phyloP scores from a whole-genome alignment of 2,113 vertebrate genomes.

The Pitta sordida region DNA sequence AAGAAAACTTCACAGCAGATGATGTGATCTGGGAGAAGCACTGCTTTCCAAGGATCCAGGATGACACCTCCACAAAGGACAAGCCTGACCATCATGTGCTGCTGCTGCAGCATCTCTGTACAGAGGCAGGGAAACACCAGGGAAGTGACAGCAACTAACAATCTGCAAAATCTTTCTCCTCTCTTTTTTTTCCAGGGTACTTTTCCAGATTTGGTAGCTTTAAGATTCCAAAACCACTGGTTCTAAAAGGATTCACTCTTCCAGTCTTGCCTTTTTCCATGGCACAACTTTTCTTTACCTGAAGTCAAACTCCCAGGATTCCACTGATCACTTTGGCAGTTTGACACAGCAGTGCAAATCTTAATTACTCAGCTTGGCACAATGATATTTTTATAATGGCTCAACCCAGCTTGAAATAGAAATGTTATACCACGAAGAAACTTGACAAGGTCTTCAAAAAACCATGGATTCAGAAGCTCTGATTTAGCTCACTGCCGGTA shows the following conservation, averaged over 20 bases:
- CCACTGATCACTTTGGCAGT: not conserved
- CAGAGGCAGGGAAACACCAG: not conserved
- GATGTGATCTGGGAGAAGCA: not conserved
- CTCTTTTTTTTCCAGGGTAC: conserved; percentile 20
- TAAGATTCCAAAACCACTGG: not conserved
- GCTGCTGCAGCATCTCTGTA: not conserved
- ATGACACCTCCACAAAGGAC: not conserved
- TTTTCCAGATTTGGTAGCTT: not conserved
- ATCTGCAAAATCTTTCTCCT: not conserved
- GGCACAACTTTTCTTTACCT: not conserved
- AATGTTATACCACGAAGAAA: not conserved
- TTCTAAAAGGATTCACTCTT: not conserved
- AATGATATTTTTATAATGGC: not conserved
- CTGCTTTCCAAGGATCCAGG: not conserved
- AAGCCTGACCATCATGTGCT: not conserved
- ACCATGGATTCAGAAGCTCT: not conserved
- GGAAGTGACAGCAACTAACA: not conserved
- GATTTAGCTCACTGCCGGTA: not conserved
- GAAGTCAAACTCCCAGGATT: not conserved
- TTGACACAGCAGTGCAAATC: not conserved
- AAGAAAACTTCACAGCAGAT: not conserved
- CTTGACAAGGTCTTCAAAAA: not conserved
- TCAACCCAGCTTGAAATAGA: not conserved
- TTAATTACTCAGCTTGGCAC: not conserved
- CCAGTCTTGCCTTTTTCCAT: not conserved